phyloP scores from a whole-genome alignment of 1,140 invertebrate species.

The Diorhabda carinulata region DNA sequence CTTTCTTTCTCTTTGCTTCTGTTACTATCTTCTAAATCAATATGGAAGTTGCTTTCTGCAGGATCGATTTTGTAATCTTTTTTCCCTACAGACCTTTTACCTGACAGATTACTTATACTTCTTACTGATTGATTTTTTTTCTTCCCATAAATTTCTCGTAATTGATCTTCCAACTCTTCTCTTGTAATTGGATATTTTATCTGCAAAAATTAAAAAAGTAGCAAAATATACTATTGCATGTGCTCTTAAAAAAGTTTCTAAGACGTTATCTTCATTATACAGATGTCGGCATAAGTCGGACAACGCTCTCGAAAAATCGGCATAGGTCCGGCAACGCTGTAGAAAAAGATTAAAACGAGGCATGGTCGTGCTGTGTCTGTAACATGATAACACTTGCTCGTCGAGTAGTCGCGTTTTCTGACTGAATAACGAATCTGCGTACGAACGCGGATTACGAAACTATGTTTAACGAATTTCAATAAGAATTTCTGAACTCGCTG shows the following conservation, averaged over 20 bases:
- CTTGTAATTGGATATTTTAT: conserved; percentile 35
- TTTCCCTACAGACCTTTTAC: conserved; percentile 28
- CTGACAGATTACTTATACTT: conserved; percentile 32
- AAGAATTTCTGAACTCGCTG: too few species aligned
- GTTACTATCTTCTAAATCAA: not conserved
- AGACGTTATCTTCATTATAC: not conserved
- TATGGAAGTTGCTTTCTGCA: conserved; percentile 23
- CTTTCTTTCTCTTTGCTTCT: conserved; percentile 13
- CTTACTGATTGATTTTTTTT: conserved; percentile 17
- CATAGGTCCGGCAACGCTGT: too few species aligned
- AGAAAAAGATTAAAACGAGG: too few species aligned
- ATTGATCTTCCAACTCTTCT: conserved; percentile 36
- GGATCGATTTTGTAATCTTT: conserved; percentile 37
- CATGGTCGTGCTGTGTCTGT: too few species aligned
- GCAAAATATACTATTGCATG: not conserved
- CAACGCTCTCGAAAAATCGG: too few species aligned
- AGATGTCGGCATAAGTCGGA: not conserved
- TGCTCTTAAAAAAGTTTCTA: not conserved
- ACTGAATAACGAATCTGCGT: too few species aligned
- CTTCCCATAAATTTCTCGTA: conserved; percentile 31
- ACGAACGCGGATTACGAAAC: too few species aligned
- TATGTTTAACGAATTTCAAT: too few species aligned
- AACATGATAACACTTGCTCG: too few species aligned
- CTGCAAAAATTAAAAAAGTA: conserved; percentile 23
- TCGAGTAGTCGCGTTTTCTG: too few species aligned